A percentile compares a stretch with the other conserved stretches of the same genome.
Conservation (phyloP, 2,797 vertebrate genomes). For the Gobio occitaniae region DNA sequence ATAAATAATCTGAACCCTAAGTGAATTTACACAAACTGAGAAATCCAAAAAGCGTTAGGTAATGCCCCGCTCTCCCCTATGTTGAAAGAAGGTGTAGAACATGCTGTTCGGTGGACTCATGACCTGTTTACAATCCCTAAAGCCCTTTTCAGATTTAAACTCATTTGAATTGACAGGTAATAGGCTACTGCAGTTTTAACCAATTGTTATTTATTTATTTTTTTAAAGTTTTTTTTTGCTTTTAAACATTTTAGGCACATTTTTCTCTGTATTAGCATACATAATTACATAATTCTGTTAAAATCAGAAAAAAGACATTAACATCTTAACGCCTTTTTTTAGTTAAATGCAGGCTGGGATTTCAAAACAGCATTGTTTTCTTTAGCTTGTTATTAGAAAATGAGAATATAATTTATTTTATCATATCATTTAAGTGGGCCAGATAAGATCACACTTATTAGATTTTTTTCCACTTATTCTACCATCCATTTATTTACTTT, state of each 20-base stretch:
- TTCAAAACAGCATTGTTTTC: slow-evolving; percentile 32
- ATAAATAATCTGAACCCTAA: too few species aligned
- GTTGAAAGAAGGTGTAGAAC: slow-evolving; percentile 25
- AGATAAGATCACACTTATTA: too few species aligned
- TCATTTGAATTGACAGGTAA: neutral
- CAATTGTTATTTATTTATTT: too few species aligned
- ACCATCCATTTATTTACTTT: slow-evolving; percentile 12
- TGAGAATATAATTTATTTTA: neutral
- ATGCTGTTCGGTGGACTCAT: slow-evolving; percentile 25
- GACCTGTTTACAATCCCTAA: neutral
- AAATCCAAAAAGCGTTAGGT: too few species aligned
- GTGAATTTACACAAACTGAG: too few species aligned
- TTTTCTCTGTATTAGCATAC: too few species aligned
- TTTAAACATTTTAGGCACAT: too few species aligned
- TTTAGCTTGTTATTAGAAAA: slow-evolving; percentile 15
- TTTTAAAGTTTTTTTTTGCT: too few species aligned
- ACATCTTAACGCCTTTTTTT: neutral
- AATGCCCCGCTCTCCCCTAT: neutral
- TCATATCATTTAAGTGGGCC: too few species aligned
- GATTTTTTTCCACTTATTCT: neutral
- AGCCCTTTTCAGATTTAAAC: neutral
- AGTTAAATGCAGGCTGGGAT: neutral
- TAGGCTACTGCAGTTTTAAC: neutral
- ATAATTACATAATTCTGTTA: neutral
- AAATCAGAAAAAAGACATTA: neutral